Conservation (phyloP, 2,888 invertebrate genomes). For the Brenthis hecate region DNA sequence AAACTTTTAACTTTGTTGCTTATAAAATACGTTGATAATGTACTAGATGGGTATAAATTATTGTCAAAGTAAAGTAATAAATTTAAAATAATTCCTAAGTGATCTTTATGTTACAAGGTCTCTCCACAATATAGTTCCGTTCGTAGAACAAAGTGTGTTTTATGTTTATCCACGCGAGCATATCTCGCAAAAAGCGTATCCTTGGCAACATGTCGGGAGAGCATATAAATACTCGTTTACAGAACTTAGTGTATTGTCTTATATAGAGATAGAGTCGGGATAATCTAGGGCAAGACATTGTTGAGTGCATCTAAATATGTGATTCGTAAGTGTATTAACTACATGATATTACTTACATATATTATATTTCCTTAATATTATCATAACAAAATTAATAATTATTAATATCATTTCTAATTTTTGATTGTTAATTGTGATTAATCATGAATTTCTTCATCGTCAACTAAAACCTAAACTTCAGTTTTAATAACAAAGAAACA, state of each 20-base stretch:
- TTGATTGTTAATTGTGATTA: too few relatives aligned
- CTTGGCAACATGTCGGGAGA: constrained; percentile 14
- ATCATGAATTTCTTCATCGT: too few relatives aligned
- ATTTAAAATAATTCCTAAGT: background rate
- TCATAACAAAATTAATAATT: too few relatives aligned
- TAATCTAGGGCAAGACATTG: too few relatives aligned
- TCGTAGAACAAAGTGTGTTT: constrained; percentile 26
- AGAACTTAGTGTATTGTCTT: background rate
- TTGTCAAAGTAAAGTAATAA: constrained; percentile 22
- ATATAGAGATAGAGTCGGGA: too few relatives aligned
- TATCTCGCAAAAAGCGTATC: constrained; percentile 30
- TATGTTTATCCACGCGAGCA: constrained; percentile 33
- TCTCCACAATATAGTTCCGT: constrained; percentile 30
- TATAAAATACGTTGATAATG: constrained; percentile 2
- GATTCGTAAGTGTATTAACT: background rate
- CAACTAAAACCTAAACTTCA: background rate
- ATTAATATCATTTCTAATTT: too few relatives aligned
- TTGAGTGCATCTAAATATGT: too few relatives aligned
- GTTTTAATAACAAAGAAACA: constrained; percentile 3
- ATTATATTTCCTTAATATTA: too few relatives aligned
- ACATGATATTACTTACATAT: constrained; percentile 1
- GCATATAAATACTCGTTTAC: background rate
- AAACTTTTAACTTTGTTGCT: background rate
- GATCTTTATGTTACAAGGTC: constrained; percentile 26
- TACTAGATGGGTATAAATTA: background rate